These are phyloP conservation scores for Nycteola revayana DNA, from an alignment of 2,888 invertebrate genomes.

Conservation along the genomic window DNA sequence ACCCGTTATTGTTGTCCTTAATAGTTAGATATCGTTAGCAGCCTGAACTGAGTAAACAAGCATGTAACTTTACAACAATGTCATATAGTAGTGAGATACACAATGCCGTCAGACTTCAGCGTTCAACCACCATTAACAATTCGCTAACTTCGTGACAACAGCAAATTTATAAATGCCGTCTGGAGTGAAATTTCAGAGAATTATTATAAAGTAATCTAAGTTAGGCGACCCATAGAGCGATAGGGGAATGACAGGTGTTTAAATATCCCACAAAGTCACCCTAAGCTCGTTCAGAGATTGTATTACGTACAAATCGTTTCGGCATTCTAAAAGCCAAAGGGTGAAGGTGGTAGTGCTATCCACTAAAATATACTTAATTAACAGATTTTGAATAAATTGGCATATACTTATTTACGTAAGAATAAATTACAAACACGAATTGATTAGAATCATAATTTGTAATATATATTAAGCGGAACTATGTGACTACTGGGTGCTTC, in stretches of 20 bases:
- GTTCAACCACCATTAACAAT: conserved; percentile 58
- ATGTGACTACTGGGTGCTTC: too few species aligned
- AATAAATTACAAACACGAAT: too few species aligned
- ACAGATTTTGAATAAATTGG: too few species aligned
- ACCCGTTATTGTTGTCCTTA: conserved; percentile 55
- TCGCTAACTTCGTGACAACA: conserved; percentile 61
- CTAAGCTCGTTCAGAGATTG: conserved; percentile 47
- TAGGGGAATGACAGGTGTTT: conserved; percentile 72
- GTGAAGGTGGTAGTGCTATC: too few species aligned
- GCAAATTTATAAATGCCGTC: conserved; percentile 66
- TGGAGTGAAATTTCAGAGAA: conserved; percentile 62
- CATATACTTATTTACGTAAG: too few species aligned
- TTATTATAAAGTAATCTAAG: conserved; percentile 80
- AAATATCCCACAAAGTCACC: conserved; percentile 60
- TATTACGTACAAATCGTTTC: too few species aligned
- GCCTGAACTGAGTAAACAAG: conserved; percentile 50
- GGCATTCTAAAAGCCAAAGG: too few species aligned
- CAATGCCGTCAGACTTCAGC: conserved; percentile 42
- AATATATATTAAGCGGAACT: too few species aligned
- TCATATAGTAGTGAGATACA: conserved; percentile 55
- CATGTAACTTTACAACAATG: conserved; percentile 44
- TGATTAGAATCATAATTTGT: too few species aligned
- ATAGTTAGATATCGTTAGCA: conserved; percentile 55
- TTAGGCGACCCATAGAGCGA: conserved; percentile 62
- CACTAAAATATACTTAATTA: too few species aligned